Conservation (phyloP, 2,888 invertebrate genomes). For the Drymonia ruficornis region DNA sequence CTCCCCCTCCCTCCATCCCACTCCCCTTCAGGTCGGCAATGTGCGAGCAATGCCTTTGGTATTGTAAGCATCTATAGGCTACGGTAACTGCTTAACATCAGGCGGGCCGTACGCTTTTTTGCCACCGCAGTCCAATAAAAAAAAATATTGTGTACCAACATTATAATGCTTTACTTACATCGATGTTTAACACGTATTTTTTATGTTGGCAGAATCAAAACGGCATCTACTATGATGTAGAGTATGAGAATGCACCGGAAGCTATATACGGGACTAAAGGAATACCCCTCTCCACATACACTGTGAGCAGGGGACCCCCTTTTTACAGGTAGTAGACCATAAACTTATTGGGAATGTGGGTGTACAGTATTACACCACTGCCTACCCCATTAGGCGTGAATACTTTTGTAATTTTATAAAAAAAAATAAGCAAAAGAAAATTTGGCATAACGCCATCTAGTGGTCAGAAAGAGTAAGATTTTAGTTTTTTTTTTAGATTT, state of each 20-base stretch:
- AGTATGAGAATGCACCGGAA: conserved; percentile 89
- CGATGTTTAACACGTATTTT: too few species aligned
- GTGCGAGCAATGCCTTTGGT: too few species aligned
- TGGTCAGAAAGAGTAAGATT: neutral
- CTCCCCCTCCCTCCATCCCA: too few species aligned
- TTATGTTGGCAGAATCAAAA: conserved; percentile 89
- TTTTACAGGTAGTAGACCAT: conserved; percentile 63
- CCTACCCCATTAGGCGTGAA: neutral
- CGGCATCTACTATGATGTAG: conserved; percentile 95
- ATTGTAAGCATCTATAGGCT: too few species aligned
- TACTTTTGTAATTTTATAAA: neutral
- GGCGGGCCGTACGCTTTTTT: too few species aligned
- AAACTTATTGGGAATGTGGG: too few species aligned
- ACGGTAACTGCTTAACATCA: too few species aligned
- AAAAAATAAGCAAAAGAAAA: neutral
- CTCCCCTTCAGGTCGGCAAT: too few species aligned
- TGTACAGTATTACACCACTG: neutral
- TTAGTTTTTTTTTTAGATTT: too few species aligned
- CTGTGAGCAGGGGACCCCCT: conserved; percentile 89
- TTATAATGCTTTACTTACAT: too few species aligned
- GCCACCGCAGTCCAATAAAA: too few species aligned
- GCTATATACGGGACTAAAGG: conserved; percentile 86
- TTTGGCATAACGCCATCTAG: neutral
- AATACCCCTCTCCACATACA: conserved; percentile 93
- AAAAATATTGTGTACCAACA: too few species aligned